Percentiles rank a stretch among this genome's conserved stretches.
These are phyloP conservation scores for Tortrix viridana DNA, from an alignment of 2,888 invertebrate genomes.

Conservation along the genomic window DNA sequence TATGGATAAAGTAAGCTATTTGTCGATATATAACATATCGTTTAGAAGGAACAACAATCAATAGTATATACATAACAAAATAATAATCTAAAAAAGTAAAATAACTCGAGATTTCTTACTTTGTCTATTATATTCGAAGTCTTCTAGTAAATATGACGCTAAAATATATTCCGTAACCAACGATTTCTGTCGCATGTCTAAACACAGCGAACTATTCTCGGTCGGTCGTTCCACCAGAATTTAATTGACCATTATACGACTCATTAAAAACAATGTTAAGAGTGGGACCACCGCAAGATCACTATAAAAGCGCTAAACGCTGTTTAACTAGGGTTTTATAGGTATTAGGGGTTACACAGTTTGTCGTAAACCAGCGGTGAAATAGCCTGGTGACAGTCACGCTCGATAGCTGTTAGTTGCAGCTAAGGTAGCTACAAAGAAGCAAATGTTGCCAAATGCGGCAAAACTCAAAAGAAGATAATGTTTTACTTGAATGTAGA, in stretches of 20 bases:
- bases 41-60: too few relatives aligned
- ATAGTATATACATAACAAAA: too few relatives aligned
- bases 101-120: too few relatives aligned
- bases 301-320: slow-evolving; percentile 68
- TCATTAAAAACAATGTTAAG: slow-evolving; percentile 81
- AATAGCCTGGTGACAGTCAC: slow-evolving; percentile 23
- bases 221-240: slow-evolving; percentile 61
- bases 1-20: too few relatives aligned
- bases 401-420: neutral
- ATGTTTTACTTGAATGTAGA: too few relatives aligned
- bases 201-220: slow-evolving; percentile 48
- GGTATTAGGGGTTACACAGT: slow-evolving; percentile 51
- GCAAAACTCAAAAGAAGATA: too few relatives aligned
- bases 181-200: slow-evolving; percentile 13
- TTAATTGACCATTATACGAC: slow-evolving; percentile 77
- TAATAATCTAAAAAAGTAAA: too few relatives aligned
- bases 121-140: too few relatives aligned
- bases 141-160: neutral
- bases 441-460: neutral
- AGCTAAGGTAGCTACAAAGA: neutral
- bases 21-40: too few relatives aligned
- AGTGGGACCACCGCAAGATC: slow-evolving; percentile 70
- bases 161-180: slow-evolving; percentile 10
- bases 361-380: slow-evolving; percentile 44
- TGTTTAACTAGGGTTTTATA: slow-evolving; percentile 67